Base-by-base conservation (phyloP, 2,888 invertebrate species). In the Rhagonycha fulva region DNA sequence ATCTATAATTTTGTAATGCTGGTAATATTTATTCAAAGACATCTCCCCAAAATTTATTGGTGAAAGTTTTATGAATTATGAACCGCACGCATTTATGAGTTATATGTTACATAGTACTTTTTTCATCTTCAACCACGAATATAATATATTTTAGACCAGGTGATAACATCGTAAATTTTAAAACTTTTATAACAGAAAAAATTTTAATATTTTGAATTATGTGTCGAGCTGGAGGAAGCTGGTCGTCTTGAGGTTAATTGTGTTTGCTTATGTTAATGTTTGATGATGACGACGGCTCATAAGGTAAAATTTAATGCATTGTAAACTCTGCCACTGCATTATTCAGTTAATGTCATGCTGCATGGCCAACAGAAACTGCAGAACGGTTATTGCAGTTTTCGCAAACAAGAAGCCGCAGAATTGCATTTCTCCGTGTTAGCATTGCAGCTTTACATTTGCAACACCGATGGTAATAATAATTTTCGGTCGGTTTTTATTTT, bases 341-440 rank as follows among this genome's bases (percentile, higher is more conserved):
- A 72, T 72, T 72, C 72, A 72, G 72, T 61, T 72, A 72, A 72
- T 68, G 72, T 72, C 72, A 68, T 68, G 72, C 68, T 72, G 72
- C 72, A 68, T 68, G 60, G 68, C 72, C 47, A 68, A 66, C 72
- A 66, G 30, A 72, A 68, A 32, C 72, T 72, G 71, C 71, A 72
- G 3, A 68, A 61, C 67, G 67, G 47, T 47, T 62, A 71, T 62
- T 62, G 62, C 14, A 62, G 63, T 72, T n/a, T n/a, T 30, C 14
- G 67, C 68, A 68, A 72, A 68, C 72, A 72, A 68, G 60, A 72
- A 72, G 68, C 63, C 63, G 63, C 63, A 66, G 63, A 24, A 66
- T 72, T 62, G 72, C 72, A 67, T 61, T 62, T 72, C 26, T 32
- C 62, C 68, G 14, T 68, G 72, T 68, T 68, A 9, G 19, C 72